Base-by-base conservation (phyloP, 2,888 invertebrate genomes). In the Trachelus tabidus region DNA sequence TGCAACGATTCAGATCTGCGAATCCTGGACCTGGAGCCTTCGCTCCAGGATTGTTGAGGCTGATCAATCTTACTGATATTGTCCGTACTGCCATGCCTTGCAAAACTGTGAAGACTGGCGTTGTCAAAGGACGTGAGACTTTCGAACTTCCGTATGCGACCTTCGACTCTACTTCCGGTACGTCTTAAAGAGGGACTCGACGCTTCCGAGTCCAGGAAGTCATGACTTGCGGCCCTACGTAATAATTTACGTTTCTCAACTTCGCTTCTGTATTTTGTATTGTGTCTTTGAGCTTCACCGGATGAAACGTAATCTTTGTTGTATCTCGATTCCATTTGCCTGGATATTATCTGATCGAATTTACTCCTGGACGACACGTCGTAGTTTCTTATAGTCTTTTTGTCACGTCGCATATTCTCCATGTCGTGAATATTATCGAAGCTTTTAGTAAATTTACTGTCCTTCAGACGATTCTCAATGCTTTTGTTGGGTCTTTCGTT, bases 1-100 rank as follows among this genome's bases (percentile, higher is more conserved):
- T 91, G 91, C 73, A 92, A 90, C 1, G 91, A 91, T 76, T 92
- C 91, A 11, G 91, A 89, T 37, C 91, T 82, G 4, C 89, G 85
- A 80, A 91, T 88, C 37, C 86, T 85, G 23, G 80, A 83, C 40
- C 76, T 80, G 4, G 78, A 69, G 4, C 30, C 40, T 12, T 75
- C 76, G 4, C 56, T 75, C n/a, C 56, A 33, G 0, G 56, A 73
- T 75, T 4, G 76, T 34, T 30, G 77, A 75, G 71, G 76, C 23
- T 56, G 56, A 56, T 56, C 23, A 0, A 56, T 56, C 56, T 56
- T 56, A 68, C 40, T 76, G 68, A 74, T 73, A 34, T n/a, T 76
- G 34, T 79, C 75, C 74, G n/a, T 81, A 40, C 30, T 81, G 34
- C 76, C 80, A 12, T 69, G 69, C 74, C 83, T 83, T 1, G 79